A percentile compares a stretch with the other conserved stretches of the same genome.
Conservation (phyloP, 2,113 vertebrate species). For the Lanius ludovicianus region DNA sequence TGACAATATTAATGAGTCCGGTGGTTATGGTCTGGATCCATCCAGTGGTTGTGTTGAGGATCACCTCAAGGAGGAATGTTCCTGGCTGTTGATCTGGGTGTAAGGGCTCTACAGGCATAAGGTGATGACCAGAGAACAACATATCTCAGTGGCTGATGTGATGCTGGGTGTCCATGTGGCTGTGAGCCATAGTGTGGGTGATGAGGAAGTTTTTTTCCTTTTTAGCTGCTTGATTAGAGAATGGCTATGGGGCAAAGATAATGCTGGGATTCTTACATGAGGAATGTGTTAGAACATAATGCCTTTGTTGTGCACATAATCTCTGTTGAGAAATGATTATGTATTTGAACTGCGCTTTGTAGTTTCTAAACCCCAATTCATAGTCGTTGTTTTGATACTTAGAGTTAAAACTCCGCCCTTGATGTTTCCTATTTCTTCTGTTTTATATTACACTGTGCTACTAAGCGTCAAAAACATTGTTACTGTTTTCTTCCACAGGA, state of each 20-base stretch:
- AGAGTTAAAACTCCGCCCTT: background rate
- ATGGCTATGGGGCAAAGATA: background rate
- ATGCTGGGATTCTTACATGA: background rate
- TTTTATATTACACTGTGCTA: background rate
- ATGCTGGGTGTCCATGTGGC: background rate
- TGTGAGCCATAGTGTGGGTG: rapidly evolving
- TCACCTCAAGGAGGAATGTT: background rate
- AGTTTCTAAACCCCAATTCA: background rate
- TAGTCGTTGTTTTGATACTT: background rate
- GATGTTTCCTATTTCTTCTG: background rate
- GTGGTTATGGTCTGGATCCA: background rate
- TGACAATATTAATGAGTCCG: rapidly evolving
- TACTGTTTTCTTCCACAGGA: background rate
- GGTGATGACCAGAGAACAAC: background rate
- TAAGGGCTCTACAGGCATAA: background rate
- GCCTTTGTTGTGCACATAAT: background rate
- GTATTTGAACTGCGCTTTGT: constrained; percentile 2
- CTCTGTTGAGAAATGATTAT: background rate
- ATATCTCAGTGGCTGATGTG: background rate
- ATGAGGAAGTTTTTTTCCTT: background rate
- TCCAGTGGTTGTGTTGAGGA: rapidly evolving
- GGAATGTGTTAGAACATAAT: background rate
- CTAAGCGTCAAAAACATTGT: background rate
- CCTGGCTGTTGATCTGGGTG: background rate
- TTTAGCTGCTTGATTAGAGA: background rate